Conservation (phyloP, 2,113 vertebrate species). For the Platichthys stellatus region DNA sequence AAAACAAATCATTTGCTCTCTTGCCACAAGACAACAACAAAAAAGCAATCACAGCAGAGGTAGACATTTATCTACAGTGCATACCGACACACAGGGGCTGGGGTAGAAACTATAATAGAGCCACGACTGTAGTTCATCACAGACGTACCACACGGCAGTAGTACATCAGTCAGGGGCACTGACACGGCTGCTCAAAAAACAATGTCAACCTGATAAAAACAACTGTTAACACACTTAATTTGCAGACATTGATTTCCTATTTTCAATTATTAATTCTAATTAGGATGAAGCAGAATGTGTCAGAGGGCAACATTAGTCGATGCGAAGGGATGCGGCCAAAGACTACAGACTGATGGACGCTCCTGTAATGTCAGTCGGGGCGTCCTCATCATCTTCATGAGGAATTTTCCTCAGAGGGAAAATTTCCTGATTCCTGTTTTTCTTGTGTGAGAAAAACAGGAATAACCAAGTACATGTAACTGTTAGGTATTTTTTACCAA, state of each 20-base stretch:
- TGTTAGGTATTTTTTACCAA: too few species aligned
- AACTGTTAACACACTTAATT: constrained; percentile 88
- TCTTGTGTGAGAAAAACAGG: not conserved
- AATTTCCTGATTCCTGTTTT: not conserved
- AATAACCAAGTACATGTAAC: too few species aligned
- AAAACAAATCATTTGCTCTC: constrained; percentile 70
- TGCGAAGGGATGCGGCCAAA: constrained; percentile 69
- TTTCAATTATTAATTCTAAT: constrained; percentile 99
- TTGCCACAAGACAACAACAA: constrained; percentile 62
- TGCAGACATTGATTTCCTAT: constrained; percentile 99
- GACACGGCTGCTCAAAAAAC: constrained; percentile 64
- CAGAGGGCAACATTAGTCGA: constrained; percentile 86
- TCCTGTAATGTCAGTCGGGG: constrained; percentile 34
- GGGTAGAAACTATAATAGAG: constrained; percentile 52
- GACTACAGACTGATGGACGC: constrained; percentile 79
- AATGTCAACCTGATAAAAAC: constrained; percentile 88
- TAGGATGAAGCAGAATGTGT: constrained; percentile 95
- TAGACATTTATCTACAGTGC: constrained; percentile 49
- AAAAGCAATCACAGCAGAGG: constrained; percentile 60
- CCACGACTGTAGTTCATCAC: constrained; percentile 28
- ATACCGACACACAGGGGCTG: constrained; percentile 26
- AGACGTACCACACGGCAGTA: constrained; percentile 30
- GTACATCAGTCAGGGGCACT: constrained; percentile 65
- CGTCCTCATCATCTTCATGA: constrained; percentile 16
- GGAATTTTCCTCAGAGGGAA: not conserved